Evolutionary conservation across 2,888 invertebrate genomes (phyloP), one percentile per base, ranked within the genome.

Genomic region (Catocala nupta): DNA sequence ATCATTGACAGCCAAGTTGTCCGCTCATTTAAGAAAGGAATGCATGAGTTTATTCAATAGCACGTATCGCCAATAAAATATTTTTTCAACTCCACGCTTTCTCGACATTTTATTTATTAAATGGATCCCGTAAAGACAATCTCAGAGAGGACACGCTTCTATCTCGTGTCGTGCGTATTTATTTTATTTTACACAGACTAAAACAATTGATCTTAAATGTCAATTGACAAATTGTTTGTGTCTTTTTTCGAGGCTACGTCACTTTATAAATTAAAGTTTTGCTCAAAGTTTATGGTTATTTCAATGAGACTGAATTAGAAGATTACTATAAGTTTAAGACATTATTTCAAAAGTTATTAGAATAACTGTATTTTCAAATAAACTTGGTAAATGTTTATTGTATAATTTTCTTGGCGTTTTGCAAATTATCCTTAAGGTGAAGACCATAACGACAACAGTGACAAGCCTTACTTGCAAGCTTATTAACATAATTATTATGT

Each of bases 1-100:
- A 84, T 84, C 83, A 59, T 44, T 68, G 81, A 84, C 83, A 80
- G 71, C 56, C 65, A 59, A 68, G 64, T 66, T 67, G 63, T 59
- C 59, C 16, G 39, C 43, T 55, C 50, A 55, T 55, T 43, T 39
- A 34, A 49, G 11, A 36, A 50, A 55, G 10, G n/a, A 39, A 43
- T 44, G 6, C 33, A 25, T n/a, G 44, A 54, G 54, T 42, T 69
- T 68, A 63, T 67, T 67, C 57, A 47, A 60, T 45, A 50, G 34
- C 63, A 64, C 64, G 65, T 50, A 50, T 44, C 5, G 9, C 7
- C 50, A 59, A 61, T 74, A 63, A 70, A 56, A 54, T 44, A 54
- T 34, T 55, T 59, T 52, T 59, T 62, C 33, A 51, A 8, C 34
- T 1, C 43, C 33, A 54, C 36, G 52, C 47, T 56, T 49, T 44